phyloP scores from a whole-genome alignment of 2,797 vertebrate species.

The Neomorphus geoffroyi region DNA sequence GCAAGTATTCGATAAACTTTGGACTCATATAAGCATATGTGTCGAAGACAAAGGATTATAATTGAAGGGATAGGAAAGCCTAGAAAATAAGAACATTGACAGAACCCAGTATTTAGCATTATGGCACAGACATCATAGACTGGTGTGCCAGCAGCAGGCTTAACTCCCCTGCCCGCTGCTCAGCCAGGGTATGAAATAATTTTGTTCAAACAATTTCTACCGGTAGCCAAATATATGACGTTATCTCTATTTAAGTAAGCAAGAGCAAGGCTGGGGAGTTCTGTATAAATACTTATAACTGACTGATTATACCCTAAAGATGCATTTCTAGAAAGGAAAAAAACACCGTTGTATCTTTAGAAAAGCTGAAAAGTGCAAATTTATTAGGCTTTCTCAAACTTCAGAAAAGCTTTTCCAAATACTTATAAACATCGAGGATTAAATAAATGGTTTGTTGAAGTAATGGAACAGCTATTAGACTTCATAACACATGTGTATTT shows the following conservation, averaged over 20 bases:
- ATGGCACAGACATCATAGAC: neutral
- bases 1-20: fast-evolving
- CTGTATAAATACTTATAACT: neutral
- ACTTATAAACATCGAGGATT: neutral
- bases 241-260: neutral
- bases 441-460: neutral
- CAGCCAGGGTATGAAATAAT: neutral
- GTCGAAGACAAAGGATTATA: neutral
- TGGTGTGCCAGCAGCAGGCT: neutral
- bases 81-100: neutral
- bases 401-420: neutral
- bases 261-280: neutral
- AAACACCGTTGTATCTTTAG: fast-evolving
- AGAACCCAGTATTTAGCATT: neutral
- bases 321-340: neutral
- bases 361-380: neutral
- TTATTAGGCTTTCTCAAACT: neutral
- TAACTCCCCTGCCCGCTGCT: neutral
- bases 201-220: neutral
- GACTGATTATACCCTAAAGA: neutral
- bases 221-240: neutral
- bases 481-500: neutral
- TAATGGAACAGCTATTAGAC: neutral
- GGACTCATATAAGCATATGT: fast-evolving
- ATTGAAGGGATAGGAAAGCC: neutral